A percentile compares a stretch with the other conserved stretches of the same genome.
Evolutionary conservation across 2,888 invertebrate species (phyloP).

Genomic region (Atrina japonica): DNA sequence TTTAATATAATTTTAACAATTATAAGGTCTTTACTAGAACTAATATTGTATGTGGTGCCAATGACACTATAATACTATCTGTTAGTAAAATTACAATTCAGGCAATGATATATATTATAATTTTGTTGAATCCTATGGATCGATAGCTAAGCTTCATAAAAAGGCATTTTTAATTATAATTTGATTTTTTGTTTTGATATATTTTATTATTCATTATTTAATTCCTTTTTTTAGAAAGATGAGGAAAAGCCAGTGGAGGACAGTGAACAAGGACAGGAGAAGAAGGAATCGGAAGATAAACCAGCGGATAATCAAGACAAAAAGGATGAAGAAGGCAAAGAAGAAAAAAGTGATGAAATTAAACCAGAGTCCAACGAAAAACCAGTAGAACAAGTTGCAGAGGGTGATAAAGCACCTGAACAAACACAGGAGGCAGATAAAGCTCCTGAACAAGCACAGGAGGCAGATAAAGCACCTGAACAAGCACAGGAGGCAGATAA

Average conservation of each 20-base stretch:
- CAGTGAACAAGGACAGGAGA: not conserved
- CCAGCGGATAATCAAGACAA: slow-evolving; percentile 26
- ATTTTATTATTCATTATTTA: not conserved
- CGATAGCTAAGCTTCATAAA: no score
- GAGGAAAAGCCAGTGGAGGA: slow-evolving; percentile 10
- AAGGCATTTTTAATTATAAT: not conserved
- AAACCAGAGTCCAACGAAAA: slow-evolving; percentile 34
- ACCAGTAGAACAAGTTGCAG: slow-evolving; percentile 20
- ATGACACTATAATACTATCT: not conserved
- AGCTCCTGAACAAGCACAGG: not conserved
- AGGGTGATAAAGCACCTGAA: slow-evolving; percentile 15
- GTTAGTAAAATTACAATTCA: not conserved
- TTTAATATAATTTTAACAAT: no score
- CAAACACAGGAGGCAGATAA: slow-evolving; percentile 10
- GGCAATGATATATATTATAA: no score
- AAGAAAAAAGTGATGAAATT: slow-evolving; percentile 19
- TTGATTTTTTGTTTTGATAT: not conserved
- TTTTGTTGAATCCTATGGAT: no score
- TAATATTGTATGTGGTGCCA: no score
- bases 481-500: slow-evolving; percentile 17
- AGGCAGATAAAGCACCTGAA: not conserved
- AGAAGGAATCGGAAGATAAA: slow-evolving; percentile 27
- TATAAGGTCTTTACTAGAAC: no score
- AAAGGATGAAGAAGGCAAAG: slow-evolving; percentile 22
- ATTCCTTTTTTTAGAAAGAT: not conserved